Base-by-base conservation (phyloP, 2,888 invertebrate species). In the Lasius platythorax region DNA sequence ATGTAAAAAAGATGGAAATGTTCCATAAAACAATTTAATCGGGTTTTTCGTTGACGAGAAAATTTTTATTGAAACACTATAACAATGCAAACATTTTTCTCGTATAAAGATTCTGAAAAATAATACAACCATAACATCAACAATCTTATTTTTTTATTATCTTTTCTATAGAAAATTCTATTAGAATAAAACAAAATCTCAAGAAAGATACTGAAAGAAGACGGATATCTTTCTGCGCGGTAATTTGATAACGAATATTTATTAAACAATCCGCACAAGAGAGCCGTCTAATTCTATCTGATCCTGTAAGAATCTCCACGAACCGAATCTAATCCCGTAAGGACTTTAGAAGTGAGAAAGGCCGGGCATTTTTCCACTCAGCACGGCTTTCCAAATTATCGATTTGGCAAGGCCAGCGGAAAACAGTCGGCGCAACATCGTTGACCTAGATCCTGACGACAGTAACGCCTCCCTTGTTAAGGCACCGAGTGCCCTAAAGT, bases 351-450 rank as follows among this genome's bases (percentile, higher is more conserved):
- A 64, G n/a, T 12, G 40, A 28, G 56, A 56, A 30, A 30, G 58
- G 12, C 64, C 37, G 66, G 79, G 79, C 79, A 85, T 87, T 89
- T 89, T 89, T 89, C 87, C 79, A 82, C 82, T 53, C 74, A 64
- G 75, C 86, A 82, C 73, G 78, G 87, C 87, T 85, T 84, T 79
- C 73, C 73, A 83, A 89, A 89, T 89, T 89, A 89, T 89, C 89
- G 89, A 89, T 89, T 89, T 86, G 89, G 82, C 88, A 86, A 76
- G 83, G 82, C 66, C 74, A 82, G 82, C 70, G 61, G 73, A 73
- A 81, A 89, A 87, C 88, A 85, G 89, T 85, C 84, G 85, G 82
- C 82, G 76, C 66, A 86, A 89, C 85, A 82, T 87, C 85, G 89
- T 89, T 89, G 87, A 89, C 89, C 89, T 43, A 88, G 64, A 87